A percentile compares a stretch with the other conserved stretches of the same genome.
These are phyloP conservation scores for Pheosia gnoma DNA, from an alignment of 2,888 invertebrate species.

Conservation along the genomic window DNA sequence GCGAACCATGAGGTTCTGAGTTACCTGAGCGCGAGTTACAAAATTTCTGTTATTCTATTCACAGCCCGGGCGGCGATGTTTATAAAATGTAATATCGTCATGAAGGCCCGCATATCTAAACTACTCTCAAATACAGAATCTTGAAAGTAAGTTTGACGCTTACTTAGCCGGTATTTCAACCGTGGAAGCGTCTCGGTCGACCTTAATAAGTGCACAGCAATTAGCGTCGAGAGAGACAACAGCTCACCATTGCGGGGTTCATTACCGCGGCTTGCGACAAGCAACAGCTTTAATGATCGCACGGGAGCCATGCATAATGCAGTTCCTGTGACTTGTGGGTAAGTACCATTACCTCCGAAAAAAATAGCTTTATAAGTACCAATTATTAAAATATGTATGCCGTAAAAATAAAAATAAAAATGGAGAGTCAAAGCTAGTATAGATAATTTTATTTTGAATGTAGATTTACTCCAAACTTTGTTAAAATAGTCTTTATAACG, in stretches of 20 bases:
- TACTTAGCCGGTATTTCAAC: constrained; percentile 47
- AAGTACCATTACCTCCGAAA: no score
- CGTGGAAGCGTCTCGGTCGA: constrained; percentile 51
- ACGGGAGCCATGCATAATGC: constrained; percentile 44
- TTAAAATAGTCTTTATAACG: background rate
- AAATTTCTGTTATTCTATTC: no score
- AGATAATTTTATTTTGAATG: no score
- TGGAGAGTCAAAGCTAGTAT: no score
- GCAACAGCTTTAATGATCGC: constrained; percentile 57
- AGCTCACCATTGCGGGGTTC: constrained; percentile 50
- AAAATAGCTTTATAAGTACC: no score
- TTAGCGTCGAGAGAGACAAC: constrained; percentile 61
- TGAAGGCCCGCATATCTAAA: background rate
- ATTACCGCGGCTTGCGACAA: constrained; percentile 54
- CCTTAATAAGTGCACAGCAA: constrained; percentile 68
- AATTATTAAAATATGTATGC: no score
- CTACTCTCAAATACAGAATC: constrained; percentile 5
- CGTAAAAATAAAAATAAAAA: no score
- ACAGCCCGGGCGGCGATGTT: no score
- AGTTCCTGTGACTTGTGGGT: constrained; percentile 34
- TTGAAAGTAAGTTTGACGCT: constrained; percentile 44
- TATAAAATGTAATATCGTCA: background rate
- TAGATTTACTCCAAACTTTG: no score
- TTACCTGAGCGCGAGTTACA: no score
- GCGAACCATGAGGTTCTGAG: no score